Evolutionary conservation across 2,888 invertebrate species (phyloP).

Genomic region (Luperina nickerlii): DNA sequence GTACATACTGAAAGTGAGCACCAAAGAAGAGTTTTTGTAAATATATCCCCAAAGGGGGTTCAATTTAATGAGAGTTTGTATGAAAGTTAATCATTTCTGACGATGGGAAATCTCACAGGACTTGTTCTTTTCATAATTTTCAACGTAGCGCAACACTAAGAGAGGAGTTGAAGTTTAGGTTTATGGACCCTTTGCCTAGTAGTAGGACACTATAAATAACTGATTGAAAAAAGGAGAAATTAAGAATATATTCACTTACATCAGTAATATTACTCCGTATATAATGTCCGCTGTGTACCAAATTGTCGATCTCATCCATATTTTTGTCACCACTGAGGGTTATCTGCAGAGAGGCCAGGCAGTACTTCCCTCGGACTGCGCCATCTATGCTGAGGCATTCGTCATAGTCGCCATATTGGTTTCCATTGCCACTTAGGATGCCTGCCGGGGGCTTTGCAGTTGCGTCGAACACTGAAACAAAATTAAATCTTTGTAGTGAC

Average conservation of each 20-base stretch:
- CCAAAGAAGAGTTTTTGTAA: neutral
- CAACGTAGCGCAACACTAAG: neutral
- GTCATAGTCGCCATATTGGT: constrained; percentile 93
- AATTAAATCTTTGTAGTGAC: neutral
- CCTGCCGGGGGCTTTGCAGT: constrained; percentile 93
- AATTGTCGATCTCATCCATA: constrained; percentile 79
- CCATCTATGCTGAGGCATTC: constrained; percentile 91
- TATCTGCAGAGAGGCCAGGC: constrained; percentile 91
- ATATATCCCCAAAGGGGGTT: neutral
- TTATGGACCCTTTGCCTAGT: neutral
- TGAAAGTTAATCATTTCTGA: neutral
- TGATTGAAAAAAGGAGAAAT: neutral
- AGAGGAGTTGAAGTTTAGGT: neutral
- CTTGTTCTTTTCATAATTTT: neutral
- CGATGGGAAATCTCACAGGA: neutral
- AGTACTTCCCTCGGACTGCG: constrained; percentile 91
- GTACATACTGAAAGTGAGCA: neutral
- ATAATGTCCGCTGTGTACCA: constrained; percentile 89
- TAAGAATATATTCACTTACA: constrained; percentile 79
- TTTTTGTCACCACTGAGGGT: constrained; percentile 75
- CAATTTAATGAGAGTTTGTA: neutral
- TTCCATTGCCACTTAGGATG: constrained; percentile 92
- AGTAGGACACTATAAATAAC: neutral
- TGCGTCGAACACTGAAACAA: constrained; percentile 92
- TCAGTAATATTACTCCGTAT: constrained; percentile 89